Conservation (phyloP, 2,888 invertebrate genomes). For the Tipula unca region DNA sequence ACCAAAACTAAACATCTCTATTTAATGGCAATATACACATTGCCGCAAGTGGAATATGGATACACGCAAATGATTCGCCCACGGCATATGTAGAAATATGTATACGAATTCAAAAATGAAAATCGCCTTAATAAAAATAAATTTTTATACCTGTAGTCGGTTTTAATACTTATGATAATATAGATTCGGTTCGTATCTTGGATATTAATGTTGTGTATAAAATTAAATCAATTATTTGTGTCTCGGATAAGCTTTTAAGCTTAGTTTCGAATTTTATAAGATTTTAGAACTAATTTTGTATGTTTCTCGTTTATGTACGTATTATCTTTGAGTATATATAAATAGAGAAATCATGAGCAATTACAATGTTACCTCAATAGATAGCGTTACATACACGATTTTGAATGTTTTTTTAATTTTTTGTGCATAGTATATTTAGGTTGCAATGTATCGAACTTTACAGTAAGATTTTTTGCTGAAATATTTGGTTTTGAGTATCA, state of each 20-base stretch:
- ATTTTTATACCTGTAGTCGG: not conserved
- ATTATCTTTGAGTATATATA: too few species aligned
- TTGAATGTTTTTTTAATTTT: too few species aligned
- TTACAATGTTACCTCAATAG: too few species aligned
- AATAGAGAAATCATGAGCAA: too few species aligned
- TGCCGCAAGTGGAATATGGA: not conserved
- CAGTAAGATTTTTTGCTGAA: too few species aligned
- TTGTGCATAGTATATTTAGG: too few species aligned
- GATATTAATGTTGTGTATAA: not conserved
- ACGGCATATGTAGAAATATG: not conserved
- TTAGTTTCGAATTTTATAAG: not conserved
- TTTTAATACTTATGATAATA: not conserved
- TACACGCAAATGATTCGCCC: not conserved
- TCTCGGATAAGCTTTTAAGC: not conserved
- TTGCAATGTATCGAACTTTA: too few species aligned
- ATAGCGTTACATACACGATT: too few species aligned
- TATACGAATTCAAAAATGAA: not conserved
- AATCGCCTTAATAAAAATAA: not conserved
- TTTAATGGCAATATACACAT: not conserved
- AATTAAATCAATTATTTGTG: too few species aligned
- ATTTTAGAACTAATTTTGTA: not conserved
- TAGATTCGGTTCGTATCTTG: not conserved
- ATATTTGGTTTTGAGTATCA: too few species aligned
- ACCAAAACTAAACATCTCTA: too few species aligned
- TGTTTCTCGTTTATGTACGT: not conserved